Conservation (phyloP, 2,113 vertebrate genomes). For the Ciconia boyciana region DNA sequence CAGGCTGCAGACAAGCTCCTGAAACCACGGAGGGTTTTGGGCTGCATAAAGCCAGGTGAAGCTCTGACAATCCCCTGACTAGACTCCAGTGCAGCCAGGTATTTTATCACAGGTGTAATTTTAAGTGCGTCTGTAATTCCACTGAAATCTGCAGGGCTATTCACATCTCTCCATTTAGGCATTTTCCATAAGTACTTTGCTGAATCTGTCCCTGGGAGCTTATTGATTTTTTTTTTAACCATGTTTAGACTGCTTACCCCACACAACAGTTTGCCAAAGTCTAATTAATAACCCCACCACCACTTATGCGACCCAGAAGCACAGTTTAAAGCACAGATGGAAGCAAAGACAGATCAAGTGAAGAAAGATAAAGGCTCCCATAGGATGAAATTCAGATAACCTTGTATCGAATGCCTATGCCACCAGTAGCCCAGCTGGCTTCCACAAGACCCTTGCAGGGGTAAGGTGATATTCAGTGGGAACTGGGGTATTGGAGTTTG, state of each 20-base stretch:
- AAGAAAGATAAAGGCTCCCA: neutral
- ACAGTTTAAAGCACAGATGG: neutral
- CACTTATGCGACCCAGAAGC: constrained; percentile 13
- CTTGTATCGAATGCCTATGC: neutral
- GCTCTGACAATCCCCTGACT: neutral
- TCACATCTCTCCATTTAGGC: neutral
- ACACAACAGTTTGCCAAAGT: neutral
- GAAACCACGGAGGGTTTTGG: neutral
- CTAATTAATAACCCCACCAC: neutral
- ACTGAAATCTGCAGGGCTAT: neutral
- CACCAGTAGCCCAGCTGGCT: neutral
- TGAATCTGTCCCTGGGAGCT: neutral
- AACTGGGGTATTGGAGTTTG: neutral
- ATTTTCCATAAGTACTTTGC: neutral
- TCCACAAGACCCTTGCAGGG: neutral
- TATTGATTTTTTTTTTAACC: neutral
- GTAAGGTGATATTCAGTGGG: neutral
- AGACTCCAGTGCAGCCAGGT: neutral
- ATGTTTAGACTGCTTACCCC: neutral
- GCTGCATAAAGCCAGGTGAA: neutral
- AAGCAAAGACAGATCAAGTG: neutral
- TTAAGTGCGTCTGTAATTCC: neutral
- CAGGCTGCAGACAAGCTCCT: rapidly evolving
- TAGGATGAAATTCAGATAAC: neutral
- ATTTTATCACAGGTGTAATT: neutral